phyloP scores from a whole-genome alignment of 2,888 invertebrate genomes.

The Eupithecia tripunctaria region DNA sequence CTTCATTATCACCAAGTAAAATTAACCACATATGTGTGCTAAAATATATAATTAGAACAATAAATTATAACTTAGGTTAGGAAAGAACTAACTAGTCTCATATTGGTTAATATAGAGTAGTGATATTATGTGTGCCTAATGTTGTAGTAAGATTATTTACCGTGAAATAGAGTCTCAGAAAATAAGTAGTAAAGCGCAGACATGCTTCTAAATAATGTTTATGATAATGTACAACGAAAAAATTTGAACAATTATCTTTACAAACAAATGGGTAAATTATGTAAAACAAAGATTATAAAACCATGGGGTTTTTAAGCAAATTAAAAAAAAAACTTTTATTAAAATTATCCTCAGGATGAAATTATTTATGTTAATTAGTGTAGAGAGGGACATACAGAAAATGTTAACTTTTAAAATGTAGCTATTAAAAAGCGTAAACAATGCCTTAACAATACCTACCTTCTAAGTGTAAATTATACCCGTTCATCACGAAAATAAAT shows the following conservation, averaged over 20 bases:
- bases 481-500: slow-evolving; percentile 40
- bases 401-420: slow-evolving; percentile 18
- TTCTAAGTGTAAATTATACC: slow-evolving; percentile 50
- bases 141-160: slow-evolving; percentile 58
- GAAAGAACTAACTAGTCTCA: slow-evolving; percentile 84
- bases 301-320: slow-evolving; percentile 21
- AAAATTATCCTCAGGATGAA: slow-evolving; percentile 25
- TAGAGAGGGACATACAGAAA: slow-evolving; percentile 3
- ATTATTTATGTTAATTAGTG: neutral
- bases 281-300: neutral
- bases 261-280: neutral
- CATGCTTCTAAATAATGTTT: slow-evolving; percentile 19
- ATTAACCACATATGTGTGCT: slow-evolving; percentile 69
- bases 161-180: slow-evolving; percentile 39
- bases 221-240: slow-evolving; percentile 49
- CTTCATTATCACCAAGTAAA: slow-evolving; percentile 81
- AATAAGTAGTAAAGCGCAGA: slow-evolving; percentile 34
- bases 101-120: slow-evolving; percentile 78
- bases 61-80: slow-evolving; percentile 76
- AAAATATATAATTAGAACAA: slow-evolving; percentile 56
- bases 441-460: slow-evolving; percentile 65
- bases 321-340: slow-evolving; percentile 32
- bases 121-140: slow-evolving; percentile 82
- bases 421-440: slow-evolving; percentile 20
- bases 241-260: slow-evolving; percentile 24